These are phyloP conservation scores for Procambarus virginalis DNA, from an alignment of 1,140 invertebrate species.

Conservation along the genomic window DNA sequence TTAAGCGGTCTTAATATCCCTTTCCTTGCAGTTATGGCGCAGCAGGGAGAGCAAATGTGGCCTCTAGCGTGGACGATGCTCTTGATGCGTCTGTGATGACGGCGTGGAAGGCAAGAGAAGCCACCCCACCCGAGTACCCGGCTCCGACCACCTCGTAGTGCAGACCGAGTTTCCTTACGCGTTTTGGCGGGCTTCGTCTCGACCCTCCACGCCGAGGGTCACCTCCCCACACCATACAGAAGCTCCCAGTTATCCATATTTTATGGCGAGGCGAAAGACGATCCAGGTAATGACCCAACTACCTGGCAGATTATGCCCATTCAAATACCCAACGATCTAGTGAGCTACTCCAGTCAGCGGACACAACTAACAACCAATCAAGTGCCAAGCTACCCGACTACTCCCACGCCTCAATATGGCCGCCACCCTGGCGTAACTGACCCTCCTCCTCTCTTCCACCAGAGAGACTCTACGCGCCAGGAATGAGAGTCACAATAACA, in stretches of 20 bases:
- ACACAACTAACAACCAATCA: neutral
- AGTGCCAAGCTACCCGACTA: constrained; percentile 22
- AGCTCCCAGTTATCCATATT: constrained; percentile 22
- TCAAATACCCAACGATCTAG: constrained; percentile 48
- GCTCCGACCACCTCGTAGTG: constrained; percentile 21
- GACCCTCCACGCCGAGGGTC: neutral
- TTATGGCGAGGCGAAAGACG: constrained; percentile 12
- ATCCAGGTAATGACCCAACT: neutral
- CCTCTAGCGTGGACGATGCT: neutral
- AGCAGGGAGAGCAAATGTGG: neutral
- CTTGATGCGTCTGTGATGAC: neutral
- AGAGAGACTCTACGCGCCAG: constrained; percentile 19
- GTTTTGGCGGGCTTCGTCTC: constrained; percentile 22
- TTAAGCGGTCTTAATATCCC: neutral
- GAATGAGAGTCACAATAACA: neutral
- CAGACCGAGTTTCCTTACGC: constrained; percentile 42
- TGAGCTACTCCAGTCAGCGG: neutral
- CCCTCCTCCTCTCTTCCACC: constrained; percentile 16
- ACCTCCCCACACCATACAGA: neutral
- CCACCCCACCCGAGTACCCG: constrained; percentile 24
- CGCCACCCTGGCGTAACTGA: constrained; percentile 38
- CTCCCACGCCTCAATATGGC: constrained; percentile 33
- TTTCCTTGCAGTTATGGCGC: neutral
- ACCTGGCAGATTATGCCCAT: constrained; percentile 52
- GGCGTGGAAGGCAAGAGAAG: neutral